A percentile compares a stretch with the other conserved stretches of the same genome.
phyloP scores from a whole-genome alignment of 1,140 invertebrate species.

The Temnothorax longispinosus region DNA sequence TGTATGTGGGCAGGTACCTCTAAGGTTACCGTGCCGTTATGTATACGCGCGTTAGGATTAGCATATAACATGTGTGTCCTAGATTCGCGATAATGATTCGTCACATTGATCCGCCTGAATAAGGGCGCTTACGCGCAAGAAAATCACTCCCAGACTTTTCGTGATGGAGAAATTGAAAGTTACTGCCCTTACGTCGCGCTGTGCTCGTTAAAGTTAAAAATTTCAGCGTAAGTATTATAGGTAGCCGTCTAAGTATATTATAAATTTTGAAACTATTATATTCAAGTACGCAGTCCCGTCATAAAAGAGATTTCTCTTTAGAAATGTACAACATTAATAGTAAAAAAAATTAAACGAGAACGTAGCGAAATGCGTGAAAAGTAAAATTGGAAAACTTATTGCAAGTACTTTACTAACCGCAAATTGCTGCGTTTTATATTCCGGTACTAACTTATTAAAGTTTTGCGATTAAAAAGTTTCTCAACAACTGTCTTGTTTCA shows the following conservation, averaged over 20 bases:
- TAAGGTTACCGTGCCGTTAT: constrained; percentile 12
- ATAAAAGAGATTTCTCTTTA: not conserved
- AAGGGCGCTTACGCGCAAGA: not conserved
- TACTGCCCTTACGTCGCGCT: not conserved
- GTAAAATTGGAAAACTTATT: constrained; percentile 48
- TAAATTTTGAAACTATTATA: not conserved
- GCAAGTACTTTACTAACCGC: constrained; percentile 16
- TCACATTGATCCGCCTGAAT: constrained; percentile 31
- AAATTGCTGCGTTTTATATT: constrained; percentile 36
- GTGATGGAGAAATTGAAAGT: not conserved
- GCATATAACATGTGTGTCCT: constrained; percentile 48
- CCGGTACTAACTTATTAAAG: constrained; percentile 44
- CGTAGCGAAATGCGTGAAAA: constrained; percentile 2
- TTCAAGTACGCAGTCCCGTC: not conserved
- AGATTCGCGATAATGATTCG: constrained; percentile 48
- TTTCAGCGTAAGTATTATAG: not conserved
- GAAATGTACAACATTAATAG: not conserved
- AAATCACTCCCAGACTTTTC: not conserved
- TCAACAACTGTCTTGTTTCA: not conserved
- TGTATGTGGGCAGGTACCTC: not conserved
- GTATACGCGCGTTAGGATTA: constrained; percentile 20
- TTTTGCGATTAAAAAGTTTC: constrained; percentile 51
- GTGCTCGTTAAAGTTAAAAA: constrained; percentile 1
- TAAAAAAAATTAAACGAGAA: constrained; percentile 19
- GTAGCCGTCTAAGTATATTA: not conserved